Base-by-base conservation (phyloP, 2,797 vertebrate genomes). In the Sphaeramia orbicularis region DNA sequence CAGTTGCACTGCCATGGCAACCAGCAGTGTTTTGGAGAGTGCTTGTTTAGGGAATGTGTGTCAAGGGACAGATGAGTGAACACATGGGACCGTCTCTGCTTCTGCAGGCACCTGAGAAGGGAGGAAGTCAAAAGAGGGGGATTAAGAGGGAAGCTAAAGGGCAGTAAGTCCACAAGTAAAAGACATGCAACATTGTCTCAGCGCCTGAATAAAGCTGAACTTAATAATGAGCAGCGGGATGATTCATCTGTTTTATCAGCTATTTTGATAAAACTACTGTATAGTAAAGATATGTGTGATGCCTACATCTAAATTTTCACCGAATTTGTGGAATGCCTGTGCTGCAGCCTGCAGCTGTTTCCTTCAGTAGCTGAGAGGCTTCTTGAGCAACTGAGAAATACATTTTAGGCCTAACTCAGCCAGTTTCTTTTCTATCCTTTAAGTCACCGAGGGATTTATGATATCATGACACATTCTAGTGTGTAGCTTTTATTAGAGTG, bases 41-140 rank as follows among this genome's bases (percentile, higher is more conserved):
- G 80, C 81, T 91, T 90, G 83, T 79, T 88, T 85, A 78, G 77
- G 78, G 71, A 87, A 88, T 84, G 85, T 83, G 82, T 80, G 80
- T 86, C 85, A 54, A 4, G 83, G 86, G 89, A 91, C 78, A 78
- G 65, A 81, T 86, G 76, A 88, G 68, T 16, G 35, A 83, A 74
- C 76, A 68, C 65, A 61, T 61, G 81, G 76, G 81, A 83, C 58
- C 65, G 53, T 82, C 47, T 79, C 43, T 75, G 67, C 75, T 51
- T 71, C 73, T 79, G 45, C 61, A 14, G 47, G 56, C 74, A 82
- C 61, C 80, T 69, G 65, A 84, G 54, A 67, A 36, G 44, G 49
- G 43, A 63, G 48, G 57, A 80, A 55, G 78, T 63, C 30, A 59
- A 61, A 43, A 5, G 11, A 48, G 19, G 50, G 21, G 65, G 43